Conservation (phyloP, 2,888 invertebrate species). For the Troides aeacus region DNA sequence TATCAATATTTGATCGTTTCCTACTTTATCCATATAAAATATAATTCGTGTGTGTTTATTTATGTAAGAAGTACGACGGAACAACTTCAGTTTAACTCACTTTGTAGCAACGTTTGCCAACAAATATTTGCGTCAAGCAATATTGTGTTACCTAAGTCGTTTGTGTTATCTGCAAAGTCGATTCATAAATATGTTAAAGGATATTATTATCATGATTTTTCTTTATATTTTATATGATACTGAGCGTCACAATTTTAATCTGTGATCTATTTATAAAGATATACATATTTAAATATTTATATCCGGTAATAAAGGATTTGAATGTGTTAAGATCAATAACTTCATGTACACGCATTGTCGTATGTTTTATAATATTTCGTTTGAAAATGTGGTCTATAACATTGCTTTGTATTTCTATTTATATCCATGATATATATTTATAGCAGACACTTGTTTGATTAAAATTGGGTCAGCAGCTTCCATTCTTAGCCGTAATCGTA, state of each 20-base stretch:
- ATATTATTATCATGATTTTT: conserved; percentile 10
- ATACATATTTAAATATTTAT: background rate
- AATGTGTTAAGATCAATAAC: background rate
- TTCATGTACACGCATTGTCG: background rate
- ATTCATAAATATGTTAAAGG: background rate
- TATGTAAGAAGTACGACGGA: conserved; percentile 11
- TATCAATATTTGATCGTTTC: background rate
- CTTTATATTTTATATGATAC: background rate
- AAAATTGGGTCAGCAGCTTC: conserved; percentile 26
- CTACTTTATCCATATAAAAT: background rate
- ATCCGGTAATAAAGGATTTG: background rate
- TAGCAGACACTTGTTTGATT: conserved; percentile 7
- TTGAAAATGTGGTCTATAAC: background rate
- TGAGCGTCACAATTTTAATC: background rate
- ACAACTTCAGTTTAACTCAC: conserved; percentile 20
- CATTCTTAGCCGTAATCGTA: conserved; percentile 14
- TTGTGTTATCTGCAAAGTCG: conserved; percentile 14
- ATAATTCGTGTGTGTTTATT: conserved; percentile 19
- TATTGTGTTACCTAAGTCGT: conserved; percentile 20
- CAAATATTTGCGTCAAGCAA: conserved; percentile 29
- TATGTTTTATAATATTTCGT: background rate
- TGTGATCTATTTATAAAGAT: background rate
- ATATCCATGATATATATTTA: conserved; percentile 11
- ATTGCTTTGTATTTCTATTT: conserved; percentile 7
- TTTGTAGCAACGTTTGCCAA: conserved; percentile 16